Evolutionary conservation across 2,888 invertebrate genomes (phyloP), one percentile per base, ranked within the genome.

Genomic region (Patella depressa): DNA sequence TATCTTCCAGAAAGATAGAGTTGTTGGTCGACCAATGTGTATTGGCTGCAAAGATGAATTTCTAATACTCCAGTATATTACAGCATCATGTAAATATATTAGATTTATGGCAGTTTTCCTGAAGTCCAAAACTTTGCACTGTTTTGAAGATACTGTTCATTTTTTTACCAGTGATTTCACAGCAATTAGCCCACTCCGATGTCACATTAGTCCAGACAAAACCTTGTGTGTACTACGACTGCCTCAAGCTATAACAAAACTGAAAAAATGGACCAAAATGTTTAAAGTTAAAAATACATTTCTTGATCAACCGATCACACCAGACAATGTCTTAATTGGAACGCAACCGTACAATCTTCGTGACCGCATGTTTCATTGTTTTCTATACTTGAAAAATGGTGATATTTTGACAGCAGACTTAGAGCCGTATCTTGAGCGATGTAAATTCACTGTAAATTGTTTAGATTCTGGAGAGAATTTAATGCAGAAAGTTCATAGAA

Each of bases 381-480:
- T 82, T 19, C 59, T 71, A 29, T 82, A 80, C 11, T n/a, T 59
- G 24, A 71, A 73, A 17, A 71, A 74, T 34, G 53, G 73, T 14
- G 75, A 65, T 15, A 34, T 82, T 3, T 59, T 80, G 7, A 75
- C 78, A 3, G 74, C 77, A 53, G 55, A 79, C 12, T 70, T 82
- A 7, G 79, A 82, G 71, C 78, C 79, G 9, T 79, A 77, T 57
- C 80, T 79, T 54, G 72, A 76, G 2, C 79, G 79, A 76, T 82
- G 79, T 65, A 71, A 74, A 71, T 72, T 81, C 17, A 59, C 17
- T 53, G 55, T 76, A 34, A 69, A 71, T 53, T 77, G 78, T 53
- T 19, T 75, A 14, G 11, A 53, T 17, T 54, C 55, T 14, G 19
- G 34, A n/a, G 72, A 78, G 59, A 29, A 65, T 1, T 19, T 79